These are phyloP conservation scores for Seriola dumerili DNA, from an alignment of 2,113 vertebrate species.

Conservation along the genomic window DNA sequence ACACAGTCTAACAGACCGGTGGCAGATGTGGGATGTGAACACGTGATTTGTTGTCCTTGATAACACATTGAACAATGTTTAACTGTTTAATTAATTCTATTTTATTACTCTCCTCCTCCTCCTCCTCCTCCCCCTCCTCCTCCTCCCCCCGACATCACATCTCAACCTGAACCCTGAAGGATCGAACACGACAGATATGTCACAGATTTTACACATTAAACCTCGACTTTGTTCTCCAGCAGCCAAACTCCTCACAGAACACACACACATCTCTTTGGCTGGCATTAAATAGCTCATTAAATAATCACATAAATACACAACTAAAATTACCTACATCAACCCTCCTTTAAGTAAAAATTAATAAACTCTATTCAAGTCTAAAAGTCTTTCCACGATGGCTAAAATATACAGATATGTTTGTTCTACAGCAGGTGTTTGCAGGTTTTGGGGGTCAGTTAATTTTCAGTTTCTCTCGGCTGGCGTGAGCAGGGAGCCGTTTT, in stretches of 20 bases:
- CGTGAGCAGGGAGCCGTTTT: not conserved
- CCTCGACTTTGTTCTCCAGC: constrained; percentile 27
- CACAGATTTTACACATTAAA: not conserved
- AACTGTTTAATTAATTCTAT: not conserved
- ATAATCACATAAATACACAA: constrained; percentile 65
- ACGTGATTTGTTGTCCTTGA: constrained; percentile 6
- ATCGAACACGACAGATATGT: not conserved
- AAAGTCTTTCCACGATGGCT: constrained; percentile 5
- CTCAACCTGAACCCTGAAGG: not conserved
- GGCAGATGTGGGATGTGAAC: constrained; percentile 23
- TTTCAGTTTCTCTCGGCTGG: constrained; percentile 9
- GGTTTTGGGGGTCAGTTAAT: constrained; percentile 12
- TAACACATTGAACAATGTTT: constrained; percentile 32
- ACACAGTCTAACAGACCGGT: not conserved
- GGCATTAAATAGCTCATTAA: constrained; percentile 61
- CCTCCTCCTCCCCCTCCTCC: too few relatives aligned
- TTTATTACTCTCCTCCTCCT: not conserved
- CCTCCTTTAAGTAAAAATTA: constrained; percentile 1
- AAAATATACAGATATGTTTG: constrained; percentile 1
- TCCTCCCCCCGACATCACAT: not conserved
- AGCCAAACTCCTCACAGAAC: not conserved
- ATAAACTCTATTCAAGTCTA: not conserved
- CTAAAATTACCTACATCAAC: constrained; percentile 20
- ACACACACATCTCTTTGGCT: constrained; percentile 34
- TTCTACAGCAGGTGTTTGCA: constrained; percentile 37